Base-by-base conservation (phyloP, 2,113 vertebrate genomes). In the Hassar affinis region DNA sequence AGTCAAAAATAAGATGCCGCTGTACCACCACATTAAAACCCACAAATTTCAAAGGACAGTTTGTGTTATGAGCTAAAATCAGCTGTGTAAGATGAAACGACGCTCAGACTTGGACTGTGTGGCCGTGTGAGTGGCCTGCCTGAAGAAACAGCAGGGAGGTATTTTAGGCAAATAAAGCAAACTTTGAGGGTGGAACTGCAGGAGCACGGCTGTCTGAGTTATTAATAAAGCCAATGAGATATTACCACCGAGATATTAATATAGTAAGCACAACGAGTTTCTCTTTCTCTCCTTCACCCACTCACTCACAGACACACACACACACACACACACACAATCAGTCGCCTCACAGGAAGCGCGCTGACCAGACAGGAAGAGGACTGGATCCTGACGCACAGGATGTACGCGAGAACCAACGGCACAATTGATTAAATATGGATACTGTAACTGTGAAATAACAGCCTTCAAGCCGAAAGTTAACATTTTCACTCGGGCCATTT, bases 81-180 rank as follows among this genome's bases (percentile, higher is more conserved):
- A 49, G 47, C 42, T 6, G 0, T 15, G 52, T 27, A 42, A 78
- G 11, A 75, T 25, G 75, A 78, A 57, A 38, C 30, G 35, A 38
- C 2, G 75, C 38, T 30, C 72, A 52, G 72, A 75, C 72, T n/a
- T 10, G 72, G 75, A 78, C 71, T 17, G 38, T 9, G 49, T 4
- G 47, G 71, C 25, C 14, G 49, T 22, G 22, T 38, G 33, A 42
- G 51, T 27, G n/a, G 22, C 52, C 22, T 61, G 18, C 17, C 8
- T 68, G 64, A 68, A 87, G 81, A 88, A 81, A 92, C 89, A 92
- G 89, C 90, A 6, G 11, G 20, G 42, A 25, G n/a, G 89, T 88
- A 89, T 92, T 92, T 90, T 92, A 91, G 77, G 87, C 90, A 86
- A 89, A 91, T 90, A 92, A 91, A 93, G 89, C 90, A 91, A 49